These are phyloP conservation scores for Toxonevra muliebris DNA, from an alignment of 2,888 invertebrate genomes.

Conservation along the genomic window DNA sequence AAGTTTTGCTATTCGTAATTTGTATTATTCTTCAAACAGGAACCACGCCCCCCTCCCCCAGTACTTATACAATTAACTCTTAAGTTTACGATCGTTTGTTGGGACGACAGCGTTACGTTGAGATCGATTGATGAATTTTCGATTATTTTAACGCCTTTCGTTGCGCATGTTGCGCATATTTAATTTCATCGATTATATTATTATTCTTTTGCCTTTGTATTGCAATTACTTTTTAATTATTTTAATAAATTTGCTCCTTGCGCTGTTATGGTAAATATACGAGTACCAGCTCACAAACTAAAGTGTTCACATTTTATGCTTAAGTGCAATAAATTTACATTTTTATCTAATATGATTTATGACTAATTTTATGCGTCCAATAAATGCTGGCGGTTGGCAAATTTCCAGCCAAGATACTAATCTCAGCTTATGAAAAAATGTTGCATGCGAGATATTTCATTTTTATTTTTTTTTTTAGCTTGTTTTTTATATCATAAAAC, in stretches of 20 bases:
- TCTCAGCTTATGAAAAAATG: not conserved
- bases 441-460: not conserved
- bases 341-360: constrained; percentile 35
- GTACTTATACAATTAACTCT: too few species aligned
- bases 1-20: too few species aligned
- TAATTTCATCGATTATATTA: constrained; percentile 6
- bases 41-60: too few species aligned
- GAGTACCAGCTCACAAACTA: not conserved
- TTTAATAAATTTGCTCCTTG: constrained; percentile 22
- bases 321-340: constrained; percentile 27
- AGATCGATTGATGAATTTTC: too few species aligned
- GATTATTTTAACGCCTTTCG: too few species aligned
- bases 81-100: too few species aligned
- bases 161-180: not conserved
- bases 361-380: constrained; percentile 29
- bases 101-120: too few species aligned
- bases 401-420: constrained; percentile 7
- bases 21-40: too few species aligned
- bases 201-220: constrained; percentile 13
- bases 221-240: constrained; percentile 21
- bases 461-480: too few species aligned
- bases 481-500: not conserved
- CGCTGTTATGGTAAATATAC: too few species aligned
- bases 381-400: constrained; percentile 30
- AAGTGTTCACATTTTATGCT: constrained; percentile 10